phyloP scores from a whole-genome alignment of 2,113 vertebrate species.

The Paracanthobrama guichenoti region DNA sequence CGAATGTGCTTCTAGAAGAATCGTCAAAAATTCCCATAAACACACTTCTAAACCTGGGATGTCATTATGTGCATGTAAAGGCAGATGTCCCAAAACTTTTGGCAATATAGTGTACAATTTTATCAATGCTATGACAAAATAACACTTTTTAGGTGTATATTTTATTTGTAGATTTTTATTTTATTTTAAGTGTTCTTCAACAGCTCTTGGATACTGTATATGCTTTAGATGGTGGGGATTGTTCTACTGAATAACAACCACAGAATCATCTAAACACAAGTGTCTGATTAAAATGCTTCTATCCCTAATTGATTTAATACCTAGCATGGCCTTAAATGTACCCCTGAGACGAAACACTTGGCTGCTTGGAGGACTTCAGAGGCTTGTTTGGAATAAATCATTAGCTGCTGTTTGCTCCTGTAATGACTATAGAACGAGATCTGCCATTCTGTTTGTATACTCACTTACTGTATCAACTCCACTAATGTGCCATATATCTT shows the following conservation, averaged over 20 bases:
- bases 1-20: too few species aligned
- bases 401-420: constrained; percentile 70
- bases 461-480: constrained; percentile 5
- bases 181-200: background rate
- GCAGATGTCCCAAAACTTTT: too few species aligned
- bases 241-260: constrained; percentile 49
- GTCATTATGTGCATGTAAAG: too few species aligned
- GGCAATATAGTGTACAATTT: background rate
- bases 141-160: background rate
- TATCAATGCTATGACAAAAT: background rate
- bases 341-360: constrained; percentile 68
- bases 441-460: constrained; percentile 24
- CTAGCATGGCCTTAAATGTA: constrained; percentile 57
- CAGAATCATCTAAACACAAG: constrained; percentile 63
- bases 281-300: constrained; percentile 67
- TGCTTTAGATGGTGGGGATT: background rate
- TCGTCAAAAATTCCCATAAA: too few species aligned
- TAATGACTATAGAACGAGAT: constrained; percentile 65
- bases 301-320: constrained; percentile 70
- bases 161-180: background rate
- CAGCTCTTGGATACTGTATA: background rate
- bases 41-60: too few species aligned
- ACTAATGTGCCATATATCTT: constrained; percentile 21
- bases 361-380: constrained; percentile 61
- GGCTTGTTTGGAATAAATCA: constrained; percentile 69